Evolutionary conservation across 2,113 vertebrate species (phyloP), one percentile per base, ranked within the genome.

Genomic region (Elgaria multicarinata): DNA sequence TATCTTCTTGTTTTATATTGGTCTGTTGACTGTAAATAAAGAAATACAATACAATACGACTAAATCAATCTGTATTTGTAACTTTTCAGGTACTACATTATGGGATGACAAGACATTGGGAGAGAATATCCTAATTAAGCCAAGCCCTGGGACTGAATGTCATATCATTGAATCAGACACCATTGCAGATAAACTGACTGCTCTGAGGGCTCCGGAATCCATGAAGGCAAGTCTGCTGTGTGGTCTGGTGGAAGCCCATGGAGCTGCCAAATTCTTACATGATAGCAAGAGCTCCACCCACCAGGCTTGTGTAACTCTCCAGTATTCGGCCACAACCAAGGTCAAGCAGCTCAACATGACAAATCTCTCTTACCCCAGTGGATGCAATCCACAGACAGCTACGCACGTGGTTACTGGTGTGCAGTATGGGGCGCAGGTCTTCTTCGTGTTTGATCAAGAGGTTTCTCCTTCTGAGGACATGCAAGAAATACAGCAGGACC

Each of bases 121-220:
- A 28, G 26, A 69, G 26, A 26, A 31, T 9, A 69, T 69, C 24
- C 66, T 39, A 53, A 50, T 75, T 1, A 31, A 18, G 3, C 72
- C 67, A 42, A 85, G 92, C 69, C 78, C 75, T 67, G 93, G 88
- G 74, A 92, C 93, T 1, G 88, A 94, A 16, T 91, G 89, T 66
- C 87, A 91, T 46, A 92, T 95, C 77, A 91, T 94, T n/a, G 50
- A 50, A 9, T 90, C 94, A 8, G 92, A 95, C 33, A 91, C 94
- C 71, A 89, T 81, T 4, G 93, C 92, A n/a, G 87, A 53, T 1
- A 95, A 95, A 88, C 33, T 87, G 74, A 69, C 84, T 20, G 94
- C 93, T 39, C 76, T 95, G n/a, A 90, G 9, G 44, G 71, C 92
- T 26, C 10, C 39, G 14, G 91, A 88, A 36, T 93, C 92, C 3